Base-by-base conservation (phyloP, 37 sponge, comb jelly and placozoan genomes). In the Hormiphora californensis region DNA sequence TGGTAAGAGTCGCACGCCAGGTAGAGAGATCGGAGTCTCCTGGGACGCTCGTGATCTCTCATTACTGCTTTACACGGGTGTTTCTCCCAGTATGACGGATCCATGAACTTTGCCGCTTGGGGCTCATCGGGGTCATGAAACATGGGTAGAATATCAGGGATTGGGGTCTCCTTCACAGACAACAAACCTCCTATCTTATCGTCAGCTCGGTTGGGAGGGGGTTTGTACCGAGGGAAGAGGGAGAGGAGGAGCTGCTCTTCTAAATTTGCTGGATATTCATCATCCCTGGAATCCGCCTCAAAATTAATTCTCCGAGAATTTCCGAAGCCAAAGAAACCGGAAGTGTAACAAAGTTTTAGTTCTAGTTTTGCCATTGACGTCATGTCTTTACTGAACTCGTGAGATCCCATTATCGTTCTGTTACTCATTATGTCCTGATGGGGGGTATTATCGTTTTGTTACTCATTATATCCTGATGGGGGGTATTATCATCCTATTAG, bases 381-480 rank as follows among this genome's bases (percentile, higher is more conserved):
- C 67, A 65, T 65, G 34, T 65, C 67, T 65, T 65, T 65, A 65
- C 37, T 65, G 67, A 65, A 65, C 67, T 65, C 67, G 37, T 65
- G 67, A 39, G 28, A 17, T 36, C 67, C 67, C 3, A 2, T 65
- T 7, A 65, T 34, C 8, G 35, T 33, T 65, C 67, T 65, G 33
- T 34, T 65, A 28, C 67, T 34, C 37, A 65, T 65, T 65, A 65
- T 65, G 37, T 65, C 67, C 67, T 65, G 67, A 30, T 36, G 9
- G n/a, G n/a, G n/a, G n/a, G n/a, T n/a, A 2, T 65, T 7, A 65
- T 34, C 8, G 35, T 33, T 65, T 38, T 65, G 33, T 34, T 65
- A 28, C 67, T 34, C 37, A 65, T 65, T 65, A 65, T 65, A 28
- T 65, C 67, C 67, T 65, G 67, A 30, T 36, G 9, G n/a, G n/a